Conservation (phyloP, 23 tunicate genomes). For the Styela clava region DNA sequence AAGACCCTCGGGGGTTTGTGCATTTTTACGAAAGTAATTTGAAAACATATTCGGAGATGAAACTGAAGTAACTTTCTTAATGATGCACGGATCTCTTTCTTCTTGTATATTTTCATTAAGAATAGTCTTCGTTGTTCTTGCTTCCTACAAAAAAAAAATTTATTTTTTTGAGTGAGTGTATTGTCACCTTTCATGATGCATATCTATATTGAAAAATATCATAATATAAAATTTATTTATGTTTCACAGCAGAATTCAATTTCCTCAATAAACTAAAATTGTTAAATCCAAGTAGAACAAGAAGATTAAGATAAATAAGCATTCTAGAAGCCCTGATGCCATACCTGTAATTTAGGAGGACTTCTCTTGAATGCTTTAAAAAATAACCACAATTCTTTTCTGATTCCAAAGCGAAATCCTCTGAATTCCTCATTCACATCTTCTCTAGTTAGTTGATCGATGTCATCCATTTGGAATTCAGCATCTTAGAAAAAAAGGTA, state of each 20-base stretch:
- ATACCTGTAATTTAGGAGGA: neutral
- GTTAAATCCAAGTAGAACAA: too few species aligned
- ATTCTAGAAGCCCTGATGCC: too few species aligned
- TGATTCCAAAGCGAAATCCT: neutral
- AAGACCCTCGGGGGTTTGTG: neutral
- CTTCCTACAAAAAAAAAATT: too few species aligned
- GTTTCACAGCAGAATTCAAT: too few species aligned
- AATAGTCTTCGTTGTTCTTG: neutral
- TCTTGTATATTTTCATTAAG: neutral
- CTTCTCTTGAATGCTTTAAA: neutral
- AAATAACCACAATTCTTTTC: neutral
- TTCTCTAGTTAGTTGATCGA: neutral
- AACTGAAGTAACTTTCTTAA: neutral
- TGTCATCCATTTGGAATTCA: slow-evolving; percentile 5
- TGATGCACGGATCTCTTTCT: neutral
- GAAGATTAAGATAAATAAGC: too few species aligned
- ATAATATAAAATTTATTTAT: too few species aligned
- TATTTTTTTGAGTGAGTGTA: too few species aligned
- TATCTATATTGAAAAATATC: too few species aligned
- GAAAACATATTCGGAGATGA: neutral
- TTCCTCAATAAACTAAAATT: too few species aligned
- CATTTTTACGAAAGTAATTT: neutral
- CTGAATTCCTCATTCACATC: slow-evolving; percentile 8
- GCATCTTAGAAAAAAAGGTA: neutral
- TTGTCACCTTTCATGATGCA: too few species aligned